Evolutionary conservation across 1,140 invertebrate genomes (phyloP).

Genomic region (Drosophila triauraria): DNA sequence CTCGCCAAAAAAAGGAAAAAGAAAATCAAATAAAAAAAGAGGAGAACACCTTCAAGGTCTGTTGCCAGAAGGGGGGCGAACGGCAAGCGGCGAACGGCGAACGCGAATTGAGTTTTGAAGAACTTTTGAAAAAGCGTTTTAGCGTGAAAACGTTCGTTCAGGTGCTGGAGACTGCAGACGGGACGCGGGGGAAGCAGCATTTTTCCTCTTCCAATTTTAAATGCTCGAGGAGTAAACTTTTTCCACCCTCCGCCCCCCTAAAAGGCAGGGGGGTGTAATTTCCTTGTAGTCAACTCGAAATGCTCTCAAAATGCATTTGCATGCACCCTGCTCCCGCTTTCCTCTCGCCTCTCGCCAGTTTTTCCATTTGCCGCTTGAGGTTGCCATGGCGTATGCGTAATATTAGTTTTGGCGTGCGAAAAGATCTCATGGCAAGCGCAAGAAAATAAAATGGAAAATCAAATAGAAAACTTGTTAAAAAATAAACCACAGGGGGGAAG

Average conservation of each 20-base stretch:
- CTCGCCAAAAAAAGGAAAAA: neutral
- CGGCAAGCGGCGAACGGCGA: neutral
- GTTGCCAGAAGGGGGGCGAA: constrained; percentile 21
- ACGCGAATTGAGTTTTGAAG: constrained; percentile 70
- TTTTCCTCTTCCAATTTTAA: constrained; percentile 46
- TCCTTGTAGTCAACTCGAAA: constrained; percentile 77
- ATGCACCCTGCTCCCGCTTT: constrained; percentile 24
- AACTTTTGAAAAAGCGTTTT: constrained; percentile 77
- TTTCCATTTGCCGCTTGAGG: constrained; percentile 14
- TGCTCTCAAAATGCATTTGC: constrained; percentile 72
- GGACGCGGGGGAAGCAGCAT: neutral
- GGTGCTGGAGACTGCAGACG: neutral
- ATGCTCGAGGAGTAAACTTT: constrained; percentile 43
- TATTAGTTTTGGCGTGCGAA: constrained; percentile 65
- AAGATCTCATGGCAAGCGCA: constrained; percentile 52
- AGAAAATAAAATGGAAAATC: constrained; percentile 22
- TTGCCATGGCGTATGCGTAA: constrained; percentile 68
- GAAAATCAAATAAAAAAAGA: constrained; percentile 21
- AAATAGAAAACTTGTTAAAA: constrained; percentile 43
- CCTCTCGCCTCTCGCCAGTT: neutral
- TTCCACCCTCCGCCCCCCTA: neutral
- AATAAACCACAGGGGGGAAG: neutral
- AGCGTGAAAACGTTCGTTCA: constrained; percentile 69
- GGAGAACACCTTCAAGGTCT: constrained; percentile 68
- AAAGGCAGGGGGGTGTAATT: constrained; percentile 54